Base-by-base conservation (phyloP, 1,140 invertebrate species). In the Caerostris extrusa region DNA sequence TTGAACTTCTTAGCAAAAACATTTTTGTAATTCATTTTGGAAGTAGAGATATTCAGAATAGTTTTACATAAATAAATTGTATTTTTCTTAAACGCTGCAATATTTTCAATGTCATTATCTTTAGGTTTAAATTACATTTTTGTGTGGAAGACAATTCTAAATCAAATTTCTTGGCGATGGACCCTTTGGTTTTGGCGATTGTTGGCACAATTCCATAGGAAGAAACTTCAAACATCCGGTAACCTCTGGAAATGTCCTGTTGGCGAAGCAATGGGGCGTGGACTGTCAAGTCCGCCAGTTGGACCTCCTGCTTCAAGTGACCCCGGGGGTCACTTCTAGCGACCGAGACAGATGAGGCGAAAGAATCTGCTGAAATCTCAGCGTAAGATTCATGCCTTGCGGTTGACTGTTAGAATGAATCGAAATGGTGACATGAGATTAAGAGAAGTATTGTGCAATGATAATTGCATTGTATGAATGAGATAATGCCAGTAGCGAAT, bases 241-340 rank as follows among this genome's bases (percentile, higher is more conserved):
- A 90, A 90, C 88, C 88, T 57, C 57, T 10, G 19, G 19, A 57
- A 8, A 55, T 58, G 64, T 90, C 67, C 88, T 77, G 88, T 90
- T 90, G 86, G 86, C 50, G 86, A 91, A 83, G 90, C 64, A 91
- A 91, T 91, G 90, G 90, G 90, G 90, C 90, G 90, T 91, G 90
- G 57, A 61, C 90, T 83, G 77, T 82, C 71, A 91, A 55, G 90
- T 91, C 71, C 90, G 56, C 69, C 90, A 81, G 90, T 83, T 57
- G 77, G 90, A 91, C 90, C 90, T 91, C 77, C 90, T 64, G 69
- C 90, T 82, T 53, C 64, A 56, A 56, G 14, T 60, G 57, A 58
- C 19, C 90, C 90, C 90, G 12, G 90, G 90, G 90, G 57, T 91
- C 90, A 91, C 53, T 71, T 58, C 67, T 56, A 57, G 90, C 57